These are phyloP conservation scores for Drosophila rhopaloa DNA, from an alignment of 1,140 invertebrate genomes.

Conservation along the genomic window DNA sequence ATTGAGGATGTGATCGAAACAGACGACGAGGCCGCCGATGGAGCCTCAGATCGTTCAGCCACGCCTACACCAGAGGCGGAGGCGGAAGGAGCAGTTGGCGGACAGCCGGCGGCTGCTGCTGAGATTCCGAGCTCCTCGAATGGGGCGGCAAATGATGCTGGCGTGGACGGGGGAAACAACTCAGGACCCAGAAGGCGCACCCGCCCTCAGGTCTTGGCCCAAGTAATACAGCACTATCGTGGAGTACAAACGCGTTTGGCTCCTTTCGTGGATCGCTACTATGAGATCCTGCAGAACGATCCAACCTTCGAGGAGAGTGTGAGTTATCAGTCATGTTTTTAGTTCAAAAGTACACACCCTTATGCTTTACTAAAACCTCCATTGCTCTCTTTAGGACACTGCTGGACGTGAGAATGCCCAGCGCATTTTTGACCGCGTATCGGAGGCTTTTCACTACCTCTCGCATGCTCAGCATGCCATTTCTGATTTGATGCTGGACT, in stretches of 20 bases:
- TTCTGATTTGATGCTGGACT: conserved; percentile 93
- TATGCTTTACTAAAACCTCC: not conserved
- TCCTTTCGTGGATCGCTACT: conserved; percentile 88
- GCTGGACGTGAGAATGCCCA: conserved; percentile 86
- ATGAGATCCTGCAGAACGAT: conserved; percentile 87
- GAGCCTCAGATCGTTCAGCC: conserved; percentile 23
- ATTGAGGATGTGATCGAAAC: conserved; percentile 71
- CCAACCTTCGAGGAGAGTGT: conserved; percentile 86
- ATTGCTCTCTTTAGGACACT: conserved; percentile 77
- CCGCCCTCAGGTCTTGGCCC: conserved; percentile 86
- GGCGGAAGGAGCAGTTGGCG: conserved; percentile 30
- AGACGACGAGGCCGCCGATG: conserved; percentile 62
- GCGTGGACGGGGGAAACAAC: conserved; percentile 28
- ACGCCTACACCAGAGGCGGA: conserved; percentile 36
- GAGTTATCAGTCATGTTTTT: conserved; percentile 40
- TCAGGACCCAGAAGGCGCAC: conserved; percentile 76
- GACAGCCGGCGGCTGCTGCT: conserved; percentile 8
- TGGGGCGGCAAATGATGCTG: not conserved
- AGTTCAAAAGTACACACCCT: too few relatives aligned
- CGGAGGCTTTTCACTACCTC: conserved; percentile 92
- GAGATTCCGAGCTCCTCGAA: conserved; percentile 1
- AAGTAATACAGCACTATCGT: conserved; percentile 87
- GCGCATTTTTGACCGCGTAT: conserved; percentile 89
- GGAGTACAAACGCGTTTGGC: conserved; percentile 87
- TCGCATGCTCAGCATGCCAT: conserved; percentile 94